phyloP scores from a whole-genome alignment of 1,140 invertebrate genomes.

The Ceratitis capitata region DNA sequence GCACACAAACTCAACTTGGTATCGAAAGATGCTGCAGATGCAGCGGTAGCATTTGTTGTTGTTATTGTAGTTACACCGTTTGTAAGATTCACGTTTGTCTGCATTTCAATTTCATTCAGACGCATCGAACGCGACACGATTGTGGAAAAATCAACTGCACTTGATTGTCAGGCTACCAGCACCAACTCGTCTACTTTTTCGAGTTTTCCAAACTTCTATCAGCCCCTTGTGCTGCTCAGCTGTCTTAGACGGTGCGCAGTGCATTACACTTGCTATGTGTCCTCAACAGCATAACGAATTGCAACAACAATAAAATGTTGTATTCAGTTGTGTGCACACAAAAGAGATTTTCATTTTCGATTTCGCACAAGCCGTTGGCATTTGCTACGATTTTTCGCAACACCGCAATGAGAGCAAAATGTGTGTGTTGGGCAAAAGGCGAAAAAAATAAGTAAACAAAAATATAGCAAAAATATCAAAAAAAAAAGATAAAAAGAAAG shows the following conservation, averaged over 20 bases:
- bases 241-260: background rate
- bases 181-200: background rate
- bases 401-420: background rate
- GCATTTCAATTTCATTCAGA: constrained; percentile 34
- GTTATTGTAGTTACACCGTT: background rate
- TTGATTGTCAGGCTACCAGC: background rate
- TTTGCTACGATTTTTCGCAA: background rate
- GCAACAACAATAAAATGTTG: background rate
- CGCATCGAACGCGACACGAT: background rate
- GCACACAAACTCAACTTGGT: background rate
- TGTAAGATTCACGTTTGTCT: constrained; percentile 20
- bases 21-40: background rate
- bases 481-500: too few species aligned
- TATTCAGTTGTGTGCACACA: background rate
- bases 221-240: background rate
- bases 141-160: background rate
- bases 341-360: background rate
- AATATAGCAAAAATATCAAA: background rate
- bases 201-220: constrained; percentile 26
- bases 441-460: background rate
- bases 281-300: background rate
- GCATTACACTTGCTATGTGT: constrained; percentile 1
- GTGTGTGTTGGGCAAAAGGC: background rate
- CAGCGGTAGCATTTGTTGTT: background rate
- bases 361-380: background rate